These are phyloP conservation scores for Limnodromus scolopaceus DNA, from an alignment of 2,797 vertebrate species.

Conservation along the genomic window DNA sequence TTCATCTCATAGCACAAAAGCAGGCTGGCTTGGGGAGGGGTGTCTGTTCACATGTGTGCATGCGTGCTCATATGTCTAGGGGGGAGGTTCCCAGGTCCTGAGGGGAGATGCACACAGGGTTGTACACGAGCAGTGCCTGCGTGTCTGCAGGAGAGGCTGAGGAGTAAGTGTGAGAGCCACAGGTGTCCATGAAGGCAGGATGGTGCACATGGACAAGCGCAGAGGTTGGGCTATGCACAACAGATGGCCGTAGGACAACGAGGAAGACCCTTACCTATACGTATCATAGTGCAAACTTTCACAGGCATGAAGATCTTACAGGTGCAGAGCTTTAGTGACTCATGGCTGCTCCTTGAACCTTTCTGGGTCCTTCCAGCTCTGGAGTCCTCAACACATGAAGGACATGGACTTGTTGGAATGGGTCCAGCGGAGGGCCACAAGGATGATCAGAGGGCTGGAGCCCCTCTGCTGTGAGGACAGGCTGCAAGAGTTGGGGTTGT, in stretches of 20 bases:
- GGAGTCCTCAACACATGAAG: no score
- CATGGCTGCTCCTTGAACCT: background rate
- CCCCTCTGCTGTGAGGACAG: no score
- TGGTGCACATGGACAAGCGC: background rate
- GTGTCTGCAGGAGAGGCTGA: background rate
- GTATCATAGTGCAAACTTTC: background rate
- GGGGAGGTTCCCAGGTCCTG: background rate
- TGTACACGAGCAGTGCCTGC: rapidly evolving
- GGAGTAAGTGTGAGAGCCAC: background rate
- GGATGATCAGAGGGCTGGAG: no score
- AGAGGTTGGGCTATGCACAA: background rate
- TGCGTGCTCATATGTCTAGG: rapidly evolving
- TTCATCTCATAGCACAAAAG: conserved; percentile 27
- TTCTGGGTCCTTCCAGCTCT: background rate
- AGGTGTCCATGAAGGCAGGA: background rate
- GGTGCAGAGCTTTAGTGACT: background rate
- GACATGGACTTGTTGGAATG: no score
- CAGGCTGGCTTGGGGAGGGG: background rate
- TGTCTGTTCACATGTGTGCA: rapidly evolving
- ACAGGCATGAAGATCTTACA: background rate
- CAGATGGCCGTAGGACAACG: rapidly evolving
- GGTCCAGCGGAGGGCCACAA: no score
- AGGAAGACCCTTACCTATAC: background rate
- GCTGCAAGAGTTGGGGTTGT: no score
- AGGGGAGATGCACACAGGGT: background rate